phyloP scores from a whole-genome alignment of 2,797 vertebrate species.

The Hozukius guyotensis region DNA sequence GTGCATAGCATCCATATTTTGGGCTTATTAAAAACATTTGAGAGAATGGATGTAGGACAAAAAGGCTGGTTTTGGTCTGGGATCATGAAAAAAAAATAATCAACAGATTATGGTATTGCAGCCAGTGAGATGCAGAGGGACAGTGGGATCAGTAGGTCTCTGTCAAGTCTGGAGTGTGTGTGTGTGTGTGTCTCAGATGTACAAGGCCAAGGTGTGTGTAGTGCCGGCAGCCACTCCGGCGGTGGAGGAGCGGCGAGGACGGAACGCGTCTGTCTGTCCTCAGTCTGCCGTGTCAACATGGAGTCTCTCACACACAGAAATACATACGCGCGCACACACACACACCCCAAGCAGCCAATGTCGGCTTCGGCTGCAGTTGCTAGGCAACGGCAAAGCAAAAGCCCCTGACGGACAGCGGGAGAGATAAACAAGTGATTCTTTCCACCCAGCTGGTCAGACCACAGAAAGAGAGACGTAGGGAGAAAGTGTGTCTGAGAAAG shows the following conservation, averaged over 20 bases:
- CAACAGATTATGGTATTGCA: neutral
- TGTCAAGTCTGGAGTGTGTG: slow-evolving; percentile 11
- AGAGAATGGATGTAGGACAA: neutral
- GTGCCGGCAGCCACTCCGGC: slow-evolving; percentile 23
- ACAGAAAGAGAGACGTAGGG: slow-evolving; percentile 13
- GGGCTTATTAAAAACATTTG: neutral
- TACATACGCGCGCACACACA: neutral
- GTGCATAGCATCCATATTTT: no score
- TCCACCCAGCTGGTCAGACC: slow-evolving; percentile 58
- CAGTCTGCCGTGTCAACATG: slow-evolving; percentile 41
- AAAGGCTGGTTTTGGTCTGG: neutral
- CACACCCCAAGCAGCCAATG: slow-evolving; percentile 25
- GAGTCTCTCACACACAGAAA: neutral
- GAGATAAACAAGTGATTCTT: slow-evolving; percentile 74
- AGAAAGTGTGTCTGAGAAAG: slow-evolving; percentile 4
- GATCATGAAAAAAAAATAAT: neutral
- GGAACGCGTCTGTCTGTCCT: slow-evolving; percentile 30
- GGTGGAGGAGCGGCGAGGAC: neutral
- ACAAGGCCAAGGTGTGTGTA: slow-evolving; percentile 5
- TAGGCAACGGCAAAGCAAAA: slow-evolving; percentile 76
- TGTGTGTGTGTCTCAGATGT: slow-evolving; percentile 7
- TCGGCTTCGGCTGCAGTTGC: slow-evolving; percentile 74
- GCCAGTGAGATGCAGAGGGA: neutral
- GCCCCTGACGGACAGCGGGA: slow-evolving; percentile 54
- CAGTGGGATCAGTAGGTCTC: neutral